phyloP scores from a whole-genome alignment of 2,888 invertebrate genomes.

The Vanessa cardui region DNA sequence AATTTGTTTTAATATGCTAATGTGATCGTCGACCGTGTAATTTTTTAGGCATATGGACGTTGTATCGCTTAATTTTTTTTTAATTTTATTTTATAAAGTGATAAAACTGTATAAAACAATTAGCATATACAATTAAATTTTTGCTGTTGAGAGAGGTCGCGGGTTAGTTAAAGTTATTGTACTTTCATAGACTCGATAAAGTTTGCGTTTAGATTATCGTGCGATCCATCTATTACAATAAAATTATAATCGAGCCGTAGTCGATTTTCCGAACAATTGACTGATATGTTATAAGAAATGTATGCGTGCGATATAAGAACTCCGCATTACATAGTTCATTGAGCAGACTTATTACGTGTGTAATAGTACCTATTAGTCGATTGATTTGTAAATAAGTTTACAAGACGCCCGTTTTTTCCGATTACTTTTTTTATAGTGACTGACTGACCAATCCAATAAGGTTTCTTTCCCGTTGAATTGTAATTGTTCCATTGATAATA shows the following conservation, averaged over 20 bases:
- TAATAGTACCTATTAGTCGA: conserved; percentile 42
- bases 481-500: no score
- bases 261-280: conserved; percentile 58
- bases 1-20: conserved; percentile 29
- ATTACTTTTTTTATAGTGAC: no score
- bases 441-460: no score
- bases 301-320: conserved; percentile 49
- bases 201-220: background rate
- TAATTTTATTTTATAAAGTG: background rate
- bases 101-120: background rate
- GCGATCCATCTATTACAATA: background rate
- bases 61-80: background rate
- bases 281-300: conserved; percentile 46
- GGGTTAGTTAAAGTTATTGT: background rate
- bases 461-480: no score
- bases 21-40: conserved; percentile 14
- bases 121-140: conserved; percentile 3
- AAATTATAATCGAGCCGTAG: conserved; percentile 10
- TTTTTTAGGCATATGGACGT: background rate
- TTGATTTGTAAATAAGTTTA: background rate
- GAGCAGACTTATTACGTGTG: conserved; percentile 50
- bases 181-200: background rate
- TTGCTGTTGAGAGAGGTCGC: background rate
- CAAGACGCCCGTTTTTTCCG: no score
- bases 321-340: conserved; percentile 49